Base-by-base conservation (phyloP, 2,888 invertebrate species). In the Eilema caniola region DNA sequence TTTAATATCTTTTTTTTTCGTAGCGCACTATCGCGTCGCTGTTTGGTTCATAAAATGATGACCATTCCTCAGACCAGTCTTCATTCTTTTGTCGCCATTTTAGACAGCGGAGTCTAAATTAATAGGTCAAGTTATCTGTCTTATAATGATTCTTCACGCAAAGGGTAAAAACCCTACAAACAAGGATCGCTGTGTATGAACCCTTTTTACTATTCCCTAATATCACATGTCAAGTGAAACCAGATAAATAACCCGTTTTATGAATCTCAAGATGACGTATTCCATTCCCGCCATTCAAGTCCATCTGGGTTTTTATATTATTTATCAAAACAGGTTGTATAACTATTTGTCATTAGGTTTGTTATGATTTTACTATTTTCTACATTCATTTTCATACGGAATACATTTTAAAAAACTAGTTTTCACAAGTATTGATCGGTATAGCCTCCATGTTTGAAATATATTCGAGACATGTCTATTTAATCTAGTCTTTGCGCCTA, bases 221-320 rank as follows among this genome's bases (percentile, higher is more conserved):
- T 37, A 62, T 37, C 24, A 24, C 1, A 37, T 16, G 14, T 47
- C 47, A 53, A 64, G 28, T 1, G 11, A n/a, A 47, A n/a, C 25
- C 2, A 53, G 47, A 47, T 31, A 37, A 37, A 53, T 53, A 53
- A 12, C 53, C 14, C 5, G 64, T 31, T 64, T 41, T 64, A 14
- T 64, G 64, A 53, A 28, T 64, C 12, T 31, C n/a, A 12, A 53
- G 31, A 64, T 53, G 64, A 64, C 64, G n/a, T 28, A 28, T 28
- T 33, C n/a, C n/a, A 28, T 28, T 64, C 31, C 64, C 28, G 53
- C 47, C 64, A 64, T 64, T 64, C 28, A 53, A 64, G 31, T 47
- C 2, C 47, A 5, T 47, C 47, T 47, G 47, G 16, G 1, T 16
- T 23, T 37, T 24, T 57, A 8, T 14, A 12, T 25, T 24, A 16